Evolutionary conservation across 2,113 vertebrate genomes (phyloP).

Genomic region (Baryphthengus martii): DNA sequence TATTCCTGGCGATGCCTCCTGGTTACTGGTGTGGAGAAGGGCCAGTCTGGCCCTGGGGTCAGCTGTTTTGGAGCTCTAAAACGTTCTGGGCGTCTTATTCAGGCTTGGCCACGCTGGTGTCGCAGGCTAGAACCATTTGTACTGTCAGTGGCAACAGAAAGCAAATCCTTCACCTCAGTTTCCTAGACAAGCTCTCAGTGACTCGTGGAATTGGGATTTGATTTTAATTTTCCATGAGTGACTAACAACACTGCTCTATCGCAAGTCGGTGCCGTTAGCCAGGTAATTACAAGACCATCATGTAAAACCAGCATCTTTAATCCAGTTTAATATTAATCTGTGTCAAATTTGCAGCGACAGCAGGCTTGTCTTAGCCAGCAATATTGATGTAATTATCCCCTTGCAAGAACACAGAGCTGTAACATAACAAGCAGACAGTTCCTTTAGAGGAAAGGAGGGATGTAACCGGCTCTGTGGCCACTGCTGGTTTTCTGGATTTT

Average conservation of each 20-base stretch:
- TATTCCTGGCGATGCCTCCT: neutral
- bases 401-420: neutral
- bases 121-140: neutral
- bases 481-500: neutral
- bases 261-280: neutral
- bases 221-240: neutral
- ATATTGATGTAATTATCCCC: neutral
- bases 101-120: rapidly evolving
- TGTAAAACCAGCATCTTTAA: neutral
- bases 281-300: neutral
- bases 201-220: neutral
- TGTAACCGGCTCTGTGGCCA: neutral
- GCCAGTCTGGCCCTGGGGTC: neutral
- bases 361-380: neutral
- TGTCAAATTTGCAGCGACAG: neutral
- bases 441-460: neutral
- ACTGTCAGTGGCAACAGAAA: neutral
- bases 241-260: neutral
- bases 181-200: neutral
- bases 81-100: neutral
- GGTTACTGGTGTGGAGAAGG: neutral
- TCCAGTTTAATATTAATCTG: slow-evolving; percentile 20
- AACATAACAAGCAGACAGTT: neutral
- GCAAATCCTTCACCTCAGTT: neutral
- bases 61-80: neutral